Conservation (phyloP, 2,113 vertebrate species). For the Syngnathus typhle region DNA sequence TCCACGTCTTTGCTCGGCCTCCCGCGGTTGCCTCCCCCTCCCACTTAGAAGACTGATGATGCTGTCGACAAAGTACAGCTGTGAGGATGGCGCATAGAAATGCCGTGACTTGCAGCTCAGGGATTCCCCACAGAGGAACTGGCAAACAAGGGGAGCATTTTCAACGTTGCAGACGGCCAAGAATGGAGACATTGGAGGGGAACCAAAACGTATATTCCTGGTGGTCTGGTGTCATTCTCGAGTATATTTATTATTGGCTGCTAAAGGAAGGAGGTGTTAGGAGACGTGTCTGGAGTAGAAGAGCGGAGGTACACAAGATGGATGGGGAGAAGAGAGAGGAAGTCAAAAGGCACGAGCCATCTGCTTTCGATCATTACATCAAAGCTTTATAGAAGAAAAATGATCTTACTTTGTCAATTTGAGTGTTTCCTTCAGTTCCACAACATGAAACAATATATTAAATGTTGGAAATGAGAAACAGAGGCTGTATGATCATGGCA, state of each 20-base stretch:
- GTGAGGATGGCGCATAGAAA: constrained; percentile 24
- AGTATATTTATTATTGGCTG: constrained; percentile 19
- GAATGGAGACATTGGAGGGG: not conserved
- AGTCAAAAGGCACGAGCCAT: constrained; percentile 46
- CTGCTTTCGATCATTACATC: constrained; percentile 53
- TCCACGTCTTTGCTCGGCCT: constrained; percentile 18
- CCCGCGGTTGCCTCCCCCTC: constrained; percentile 11
- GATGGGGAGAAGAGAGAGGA: constrained; percentile 27
- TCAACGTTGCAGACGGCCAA: not conserved
- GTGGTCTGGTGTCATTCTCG: constrained; percentile 23
- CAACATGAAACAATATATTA: not conserved
- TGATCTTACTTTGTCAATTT: not conserved
- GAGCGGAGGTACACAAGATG: constrained; percentile 16
- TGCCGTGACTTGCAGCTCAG: constrained; percentile 15
- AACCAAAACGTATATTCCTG: constrained; percentile 7
- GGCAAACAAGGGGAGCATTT: constrained; percentile 4
- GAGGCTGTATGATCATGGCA: not conserved
- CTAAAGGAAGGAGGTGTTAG: constrained; percentile 17
- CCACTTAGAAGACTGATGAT: constrained; percentile 25
- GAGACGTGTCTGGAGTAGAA: constrained; percentile 15
- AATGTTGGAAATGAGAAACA: not conserved
- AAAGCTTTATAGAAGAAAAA: not conserved
- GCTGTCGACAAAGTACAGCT: constrained; percentile 47
- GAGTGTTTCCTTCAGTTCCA: not conserved
- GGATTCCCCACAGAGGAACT: constrained; percentile 15